Evolutionary conservation across 2,888 invertebrate species (phyloP), one percentile per base, ranked within the genome.

Genomic region (Sturmia bella): DNA sequence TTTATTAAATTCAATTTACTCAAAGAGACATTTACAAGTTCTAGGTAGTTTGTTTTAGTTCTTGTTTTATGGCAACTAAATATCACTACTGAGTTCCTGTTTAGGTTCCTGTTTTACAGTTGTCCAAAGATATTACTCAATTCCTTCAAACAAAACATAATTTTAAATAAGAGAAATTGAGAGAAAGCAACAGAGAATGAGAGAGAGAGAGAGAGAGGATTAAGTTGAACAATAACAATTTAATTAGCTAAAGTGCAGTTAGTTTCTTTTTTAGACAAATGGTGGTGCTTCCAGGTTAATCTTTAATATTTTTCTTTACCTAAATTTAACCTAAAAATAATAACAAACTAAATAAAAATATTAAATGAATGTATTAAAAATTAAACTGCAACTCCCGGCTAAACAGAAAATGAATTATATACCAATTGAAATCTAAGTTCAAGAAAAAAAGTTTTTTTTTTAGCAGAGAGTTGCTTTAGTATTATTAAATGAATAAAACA

Each of bases 161-260:
- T 32, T 32, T 32, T 32, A 32, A 32, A 9, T 57, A n/a, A 50
- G n/a, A 57, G 27, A 41, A 63, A 82, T 59, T 75, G 59, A 66
- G 17, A 61, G 43, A 63, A 37, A 72, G 48, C 24, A 0, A 70
- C 15, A 70, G 61, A 77, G 61, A 64, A 21, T 74, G 72, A 80
- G 63, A 75, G 37, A 79, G 45, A 41, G 68, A 78, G 50, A 75
- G 41, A 80, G 56, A 57, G 56, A 64, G 41, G 43, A 45, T 52
- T 41, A 70, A 64, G 52, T 54, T 48, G 59, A 79, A 66, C 64
- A 19, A 48, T 68, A 75, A 78, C 61, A 72, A 74, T 59, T 50
- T 52, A 45, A 56, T 54, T 39, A 56, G 64, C 59, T 79, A 79
- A 73, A 54, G 78, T 79, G 78, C 78, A 73, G 21, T 54, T 66